A percentile compares a stretch with the other conserved stretches of the same genome.
Evolutionary conservation across 2,113 vertebrate species (phyloP).

Genomic region (Pontoporia blainvillei): DNA sequence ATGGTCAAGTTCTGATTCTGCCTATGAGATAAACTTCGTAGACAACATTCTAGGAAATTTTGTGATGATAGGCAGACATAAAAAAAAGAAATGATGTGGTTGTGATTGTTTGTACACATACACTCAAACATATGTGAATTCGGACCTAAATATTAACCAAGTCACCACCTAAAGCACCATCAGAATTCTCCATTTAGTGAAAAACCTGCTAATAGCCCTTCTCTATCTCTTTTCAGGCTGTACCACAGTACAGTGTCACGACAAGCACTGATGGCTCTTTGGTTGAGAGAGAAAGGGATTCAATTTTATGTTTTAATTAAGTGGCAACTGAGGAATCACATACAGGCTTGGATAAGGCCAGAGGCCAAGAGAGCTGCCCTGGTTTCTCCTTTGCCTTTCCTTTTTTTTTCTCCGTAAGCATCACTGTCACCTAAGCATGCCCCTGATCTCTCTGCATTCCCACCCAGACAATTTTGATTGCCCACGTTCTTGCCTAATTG

Average conservation of each 20-base stretch:
- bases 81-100: background rate
- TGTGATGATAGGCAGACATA: background rate
- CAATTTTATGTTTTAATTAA: background rate
- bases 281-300: background rate
- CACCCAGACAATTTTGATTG: background rate
- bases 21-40: background rate
- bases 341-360: background rate
- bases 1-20: background rate
- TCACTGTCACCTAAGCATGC: too few relatives aligned
- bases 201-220: background rate
- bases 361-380: background rate
- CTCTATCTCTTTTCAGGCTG: background rate
- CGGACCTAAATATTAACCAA: background rate
- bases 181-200: background rate
- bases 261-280: background rate
- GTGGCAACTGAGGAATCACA: background rate
- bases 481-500: background rate
- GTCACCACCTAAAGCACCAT: background rate
- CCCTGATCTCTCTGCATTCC: background rate
- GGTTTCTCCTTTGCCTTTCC: background rate
- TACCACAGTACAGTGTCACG: background rate
- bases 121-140: background rate
- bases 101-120: background rate
- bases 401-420: background rate
- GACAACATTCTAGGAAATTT: background rate